Conservation (phyloP, 2,888 invertebrate genomes). For the Drosophila meridionalis region DNA sequence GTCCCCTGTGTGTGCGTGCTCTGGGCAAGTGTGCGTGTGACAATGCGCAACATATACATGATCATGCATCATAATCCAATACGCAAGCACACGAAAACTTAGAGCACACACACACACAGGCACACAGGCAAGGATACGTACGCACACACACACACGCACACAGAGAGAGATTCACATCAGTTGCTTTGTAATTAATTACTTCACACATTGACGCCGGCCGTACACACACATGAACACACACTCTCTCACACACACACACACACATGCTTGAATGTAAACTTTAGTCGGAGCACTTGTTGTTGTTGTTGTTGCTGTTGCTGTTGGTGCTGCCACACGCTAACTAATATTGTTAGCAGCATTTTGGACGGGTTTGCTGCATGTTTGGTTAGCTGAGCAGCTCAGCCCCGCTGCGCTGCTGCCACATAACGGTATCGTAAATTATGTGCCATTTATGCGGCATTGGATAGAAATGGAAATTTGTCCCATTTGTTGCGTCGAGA, state of each 20-base stretch:
- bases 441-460: slow-evolving; percentile 80
- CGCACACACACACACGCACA: slow-evolving; percentile 22
- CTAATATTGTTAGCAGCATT: slow-evolving; percentile 78
- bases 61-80: slow-evolving; percentile 81
- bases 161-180: slow-evolving; percentile 72
- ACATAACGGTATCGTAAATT: slow-evolving; percentile 78
- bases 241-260: slow-evolving; percentile 5
- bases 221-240: slow-evolving; percentile 28
- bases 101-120: slow-evolving; percentile 47
- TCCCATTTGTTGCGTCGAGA: slow-evolving; percentile 72
- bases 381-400: slow-evolving; percentile 66
- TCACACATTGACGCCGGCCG: slow-evolving; percentile 78
- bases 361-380: slow-evolving; percentile 76
- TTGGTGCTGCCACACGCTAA: slow-evolving; percentile 57
- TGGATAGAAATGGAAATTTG: slow-evolving; percentile 80
- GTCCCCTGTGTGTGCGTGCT: slow-evolving; percentile 32
- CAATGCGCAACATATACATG: slow-evolving; percentile 63
- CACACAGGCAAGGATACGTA: slow-evolving; percentile 12
- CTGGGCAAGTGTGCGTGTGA: slow-evolving; percentile 66
- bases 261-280: slow-evolving; percentile 60
- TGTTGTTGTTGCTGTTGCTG: slow-evolving; percentile 51
- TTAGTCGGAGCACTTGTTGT: slow-evolving; percentile 48
- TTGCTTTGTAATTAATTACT: slow-evolving; percentile 81
- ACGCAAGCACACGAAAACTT: slow-evolving; percentile 60
- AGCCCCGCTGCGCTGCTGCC: slow-evolving; percentile 35